Conservation (phyloP, 2,797 vertebrate genomes). For the Rhyacichthys aspro region DNA sequence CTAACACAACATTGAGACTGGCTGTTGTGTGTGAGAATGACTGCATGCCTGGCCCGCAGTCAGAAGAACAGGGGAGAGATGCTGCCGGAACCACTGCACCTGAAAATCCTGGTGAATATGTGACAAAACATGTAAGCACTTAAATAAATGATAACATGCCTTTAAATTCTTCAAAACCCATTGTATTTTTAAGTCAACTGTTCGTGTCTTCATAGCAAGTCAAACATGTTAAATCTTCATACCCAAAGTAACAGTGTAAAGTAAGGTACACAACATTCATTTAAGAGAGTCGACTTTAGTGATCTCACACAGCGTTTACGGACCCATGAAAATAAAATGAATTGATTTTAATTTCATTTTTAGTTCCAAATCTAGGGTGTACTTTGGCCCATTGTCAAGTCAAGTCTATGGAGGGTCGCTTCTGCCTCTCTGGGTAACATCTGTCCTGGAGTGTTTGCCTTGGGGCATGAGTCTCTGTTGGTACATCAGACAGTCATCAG, state of each 20-base stretch:
- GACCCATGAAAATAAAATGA: too few species aligned
- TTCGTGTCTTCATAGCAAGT: too few species aligned
- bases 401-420: not conserved
- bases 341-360: not conserved
- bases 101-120: too few species aligned
- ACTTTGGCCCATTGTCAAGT: not conserved
- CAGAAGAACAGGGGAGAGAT: conserved; percentile 26
- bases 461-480: conserved; percentile 2
- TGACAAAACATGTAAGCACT: too few species aligned
- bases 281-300: too few species aligned
- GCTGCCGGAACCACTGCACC: conserved; percentile 9
- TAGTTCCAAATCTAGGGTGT: too few species aligned
- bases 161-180: too few species aligned
- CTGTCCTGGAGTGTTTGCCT: conserved; percentile 7
- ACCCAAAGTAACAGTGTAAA: too few species aligned
- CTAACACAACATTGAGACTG: conserved; percentile 77
- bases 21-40: conserved; percentile 61
- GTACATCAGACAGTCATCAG: not conserved
- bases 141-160: too few species aligned
- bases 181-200: too few species aligned
- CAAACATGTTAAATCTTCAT: too few species aligned
- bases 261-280: too few species aligned
- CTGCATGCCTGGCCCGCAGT: conserved; percentile 53
- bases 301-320: not conserved
- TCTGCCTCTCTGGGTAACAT: conserved; percentile 4